Evolutionary conservation across 1,140 invertebrate species (phyloP), one percentile per base, ranked within the genome.

Genomic region (Calosoma granatense): DNA sequence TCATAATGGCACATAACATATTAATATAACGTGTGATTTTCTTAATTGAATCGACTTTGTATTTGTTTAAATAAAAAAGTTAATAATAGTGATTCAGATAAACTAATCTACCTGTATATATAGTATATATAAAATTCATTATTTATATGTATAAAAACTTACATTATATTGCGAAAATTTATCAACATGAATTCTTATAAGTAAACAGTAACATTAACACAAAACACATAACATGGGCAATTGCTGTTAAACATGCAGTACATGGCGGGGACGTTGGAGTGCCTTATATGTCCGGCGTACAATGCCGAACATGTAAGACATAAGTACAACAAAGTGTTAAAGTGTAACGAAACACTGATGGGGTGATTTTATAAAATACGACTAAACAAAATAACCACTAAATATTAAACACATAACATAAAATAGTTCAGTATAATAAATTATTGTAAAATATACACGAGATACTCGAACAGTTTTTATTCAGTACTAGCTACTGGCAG

Each of bases 161-260:
- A 59, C 55, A 54, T 59, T 59, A 59, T 59, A 59, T 59, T 59
- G 58, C 58, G 58, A 59, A 59, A 23, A 54, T 59, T 59, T 59
- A 56, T 56, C 54, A 53, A 53, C 51, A 53, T 53, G 51, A 22
- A 20, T 20, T 22, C 20, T 53, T 53, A 21, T 4, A n/a, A 20
- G 19, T 53, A 22, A 53, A 22, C 22, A 53, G 19, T 15, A 53
- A 47, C 41, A 47, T 47, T 47, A 12, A 47, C 41, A 47, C 41
- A 47, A 47, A 47, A 47, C 9, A 11, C 15, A 47, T 47, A 47
- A 47, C 41, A 47, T 47, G 41, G 41, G 41, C 41, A 47, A 47
- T 9, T 47, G 41, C 17, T 47, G 41, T 17, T 47, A 17, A 47
- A 47, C 41, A 17, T 47, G 17, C 26, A 36, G 6, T 36, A 36